A percentile compares a stretch with the other conserved stretches of the same genome.
Evolutionary conservation across 2,113 vertebrate genomes (phyloP).

Genomic region (Propithecus coquereli): DNA sequence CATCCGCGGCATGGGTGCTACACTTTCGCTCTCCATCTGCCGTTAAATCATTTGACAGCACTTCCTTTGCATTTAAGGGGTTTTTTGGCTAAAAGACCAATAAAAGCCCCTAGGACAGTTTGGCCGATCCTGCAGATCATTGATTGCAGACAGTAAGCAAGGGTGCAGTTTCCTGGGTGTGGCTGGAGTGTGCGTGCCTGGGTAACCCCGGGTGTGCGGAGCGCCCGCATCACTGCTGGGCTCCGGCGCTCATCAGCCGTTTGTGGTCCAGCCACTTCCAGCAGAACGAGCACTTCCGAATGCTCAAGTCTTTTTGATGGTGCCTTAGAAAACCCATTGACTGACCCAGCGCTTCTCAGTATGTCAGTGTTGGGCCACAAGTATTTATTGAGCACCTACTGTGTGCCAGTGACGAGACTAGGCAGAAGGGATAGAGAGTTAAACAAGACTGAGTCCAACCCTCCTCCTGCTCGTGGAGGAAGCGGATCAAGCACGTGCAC

Average conservation of each 20-base stretch:
- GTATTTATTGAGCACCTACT: not conserved
- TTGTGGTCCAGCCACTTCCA: not conserved
- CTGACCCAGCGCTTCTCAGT: not conserved
- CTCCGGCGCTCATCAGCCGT: rapidly evolving
- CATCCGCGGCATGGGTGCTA: rapidly evolving
- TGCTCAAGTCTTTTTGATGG: not conserved
- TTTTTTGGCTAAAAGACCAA: not conserved
- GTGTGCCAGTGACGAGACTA: not conserved
- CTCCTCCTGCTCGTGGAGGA: not conserved
- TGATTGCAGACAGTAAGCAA: not conserved
- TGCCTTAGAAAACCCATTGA: not conserved
- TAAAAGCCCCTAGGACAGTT: not conserved
- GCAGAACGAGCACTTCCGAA: not conserved
- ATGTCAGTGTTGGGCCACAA: not conserved
- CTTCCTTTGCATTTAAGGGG: conserved; percentile 19
- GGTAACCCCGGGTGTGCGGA: rapidly evolving
- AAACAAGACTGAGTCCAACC: not conserved
- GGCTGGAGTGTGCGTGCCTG: rapidly evolving
- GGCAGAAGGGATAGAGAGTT: not conserved
- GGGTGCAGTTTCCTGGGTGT: not conserved
- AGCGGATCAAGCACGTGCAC: not conserved
- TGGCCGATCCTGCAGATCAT: not conserved
- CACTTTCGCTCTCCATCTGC: not conserved
- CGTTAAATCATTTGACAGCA: not conserved
- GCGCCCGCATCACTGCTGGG: rapidly evolving